These are phyloP conservation scores for Myrmophylax atrothorax DNA, from an alignment of 2,113 vertebrate genomes.

Conservation along the genomic window DNA sequence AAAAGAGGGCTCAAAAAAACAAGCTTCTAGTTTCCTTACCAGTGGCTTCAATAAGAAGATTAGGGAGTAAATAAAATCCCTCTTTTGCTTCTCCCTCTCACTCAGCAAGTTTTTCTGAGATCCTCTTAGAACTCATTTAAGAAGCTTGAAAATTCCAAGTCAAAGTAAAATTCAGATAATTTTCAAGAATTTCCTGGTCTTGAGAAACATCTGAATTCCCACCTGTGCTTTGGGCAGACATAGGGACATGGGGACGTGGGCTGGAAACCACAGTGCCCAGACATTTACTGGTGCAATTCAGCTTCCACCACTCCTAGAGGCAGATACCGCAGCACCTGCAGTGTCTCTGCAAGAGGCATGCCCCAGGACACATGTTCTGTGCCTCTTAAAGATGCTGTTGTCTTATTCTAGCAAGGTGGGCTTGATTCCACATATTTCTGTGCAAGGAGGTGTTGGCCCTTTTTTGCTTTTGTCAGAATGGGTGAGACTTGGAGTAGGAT, in stretches of 20 bases:
- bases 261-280: background rate
- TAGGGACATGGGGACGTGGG: background rate
- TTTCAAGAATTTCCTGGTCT: background rate
- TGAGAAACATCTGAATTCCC: background rate
- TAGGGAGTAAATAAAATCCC: background rate
- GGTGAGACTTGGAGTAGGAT: background rate
- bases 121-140: background rate
- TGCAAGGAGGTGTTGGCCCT: background rate
- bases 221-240: background rate
- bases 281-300: background rate
- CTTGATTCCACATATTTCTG: background rate
- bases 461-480: accelerated
- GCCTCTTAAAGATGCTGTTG: background rate
- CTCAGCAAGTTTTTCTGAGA: background rate
- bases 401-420: background rate
- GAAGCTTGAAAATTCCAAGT: background rate
- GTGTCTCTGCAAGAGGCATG: background rate
- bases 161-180: background rate
- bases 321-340: background rate
- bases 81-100: background rate
- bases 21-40: background rate
- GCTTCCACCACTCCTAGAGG: background rate
- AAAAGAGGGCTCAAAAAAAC: background rate
- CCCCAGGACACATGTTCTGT: background rate
- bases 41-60: background rate